Evolutionary conservation across 2,797 vertebrate genomes (phyloP).

Genomic region (Coreius guichenoti): DNA sequence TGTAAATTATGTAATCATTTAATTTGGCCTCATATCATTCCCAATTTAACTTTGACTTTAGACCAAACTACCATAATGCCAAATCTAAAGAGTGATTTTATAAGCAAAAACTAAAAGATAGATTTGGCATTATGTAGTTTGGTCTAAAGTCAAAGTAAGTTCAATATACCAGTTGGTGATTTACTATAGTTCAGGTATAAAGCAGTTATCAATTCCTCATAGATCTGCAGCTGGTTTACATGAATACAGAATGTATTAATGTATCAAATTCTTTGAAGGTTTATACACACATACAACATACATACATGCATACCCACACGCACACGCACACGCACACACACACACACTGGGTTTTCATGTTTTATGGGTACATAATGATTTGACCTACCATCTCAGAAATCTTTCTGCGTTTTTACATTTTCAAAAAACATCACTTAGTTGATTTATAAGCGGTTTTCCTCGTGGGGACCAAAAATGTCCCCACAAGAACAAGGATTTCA

Average conservation of each 20-base stretch:
- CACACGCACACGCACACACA: background rate
- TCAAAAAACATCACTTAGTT: background rate
- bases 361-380: background rate
- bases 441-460: background rate
- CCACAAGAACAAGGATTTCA: too few relatives aligned
- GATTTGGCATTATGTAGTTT: background rate
- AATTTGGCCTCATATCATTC: background rate
- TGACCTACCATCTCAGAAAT: background rate
- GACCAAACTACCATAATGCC: background rate
- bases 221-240: background rate
- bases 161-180: background rate
- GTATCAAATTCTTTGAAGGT: background rate
- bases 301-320: constrained; percentile 3
- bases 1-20: background rate
- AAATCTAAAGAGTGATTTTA: background rate
- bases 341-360: background rate
- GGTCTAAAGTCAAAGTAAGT: background rate
- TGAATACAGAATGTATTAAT: background rate
- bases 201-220: background rate
- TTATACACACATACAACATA: background rate
- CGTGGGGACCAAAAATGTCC: background rate
- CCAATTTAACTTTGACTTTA: background rate
- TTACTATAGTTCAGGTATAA: background rate
- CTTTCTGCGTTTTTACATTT: background rate
- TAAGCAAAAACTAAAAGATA: background rate